Base-by-base conservation (phyloP, 2,888 invertebrate genomes). In the Amiota mariae region DNA sequence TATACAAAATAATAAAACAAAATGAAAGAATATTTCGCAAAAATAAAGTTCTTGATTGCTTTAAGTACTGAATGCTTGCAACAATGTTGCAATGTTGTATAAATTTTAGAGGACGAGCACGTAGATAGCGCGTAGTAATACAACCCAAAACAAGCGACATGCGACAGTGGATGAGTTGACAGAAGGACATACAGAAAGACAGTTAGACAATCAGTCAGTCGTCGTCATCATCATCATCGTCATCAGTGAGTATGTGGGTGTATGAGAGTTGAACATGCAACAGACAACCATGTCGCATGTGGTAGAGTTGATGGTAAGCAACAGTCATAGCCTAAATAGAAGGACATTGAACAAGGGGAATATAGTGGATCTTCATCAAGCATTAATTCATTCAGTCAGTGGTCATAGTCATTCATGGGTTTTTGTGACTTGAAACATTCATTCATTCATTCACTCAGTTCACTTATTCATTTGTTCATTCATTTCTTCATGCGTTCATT, bases 381-480 rank as follows among this genome's bases (percentile, higher is more conserved):
- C 54, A 54, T 9, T 54, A 24, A 54, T n/a, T 54, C 54, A 54
- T 12, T 54, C 54, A 54, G 54, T 54, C 15, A 54, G 54, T 54
- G 8, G 54, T 13, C 24, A 54, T 15, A 20, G 15, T 57, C 57
- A n/a, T 12, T 24, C 24, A 36, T 36, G 36, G 36, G 36, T 36
- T 36, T 36, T 36, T 36, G 36, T 36, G 36, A 36, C 36, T 36
- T 6, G 6, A 36, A 36, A 6, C 36, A 36, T 36, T 13, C 48
- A 66, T 48, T 66, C 48, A 18, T 49, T 67, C 49, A 12, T 15
- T 8, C 66, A 67, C 12, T 67, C 46, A 13, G n/a, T 4, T 49
- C 66, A 67, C 11, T 67, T 24, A 24, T 15, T 13, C 63, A 46
- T 36, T 54, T 18, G 18, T 18, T 24, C 20, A 12, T 61, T 18